phyloP scores from a whole-genome alignment of 92 coral and sea anemone genomes.

The Heliopora coerulea region DNA sequence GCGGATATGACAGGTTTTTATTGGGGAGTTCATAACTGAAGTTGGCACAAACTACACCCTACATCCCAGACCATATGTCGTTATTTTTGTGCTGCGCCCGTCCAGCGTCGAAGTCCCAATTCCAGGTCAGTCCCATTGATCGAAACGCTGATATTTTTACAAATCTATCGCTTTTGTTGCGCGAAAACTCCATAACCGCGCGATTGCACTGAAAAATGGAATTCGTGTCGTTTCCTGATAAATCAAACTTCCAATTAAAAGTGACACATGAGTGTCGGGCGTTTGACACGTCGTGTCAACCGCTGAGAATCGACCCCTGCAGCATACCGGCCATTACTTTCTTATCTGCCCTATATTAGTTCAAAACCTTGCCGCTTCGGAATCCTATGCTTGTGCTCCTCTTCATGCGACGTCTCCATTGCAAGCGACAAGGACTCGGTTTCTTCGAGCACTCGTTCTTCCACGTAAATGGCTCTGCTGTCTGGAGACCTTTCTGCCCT shows the following conservation, averaged over 20 bases:
- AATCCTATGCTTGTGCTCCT: neutral
- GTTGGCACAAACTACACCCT: constrained; percentile 30
- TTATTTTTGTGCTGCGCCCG: neutral
- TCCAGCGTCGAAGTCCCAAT: neutral
- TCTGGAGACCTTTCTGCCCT: neutral
- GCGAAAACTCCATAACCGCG: neutral
- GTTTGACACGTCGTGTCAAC: constrained; percentile 33
- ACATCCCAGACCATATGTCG: constrained; percentile 34
- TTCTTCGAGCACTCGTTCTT: neutral
- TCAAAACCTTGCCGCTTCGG: constrained; percentile 28
- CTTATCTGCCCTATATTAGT: constrained; percentile 42
- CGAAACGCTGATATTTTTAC: no score
- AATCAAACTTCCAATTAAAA: constrained; percentile 38
- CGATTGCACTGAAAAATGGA: constrained; percentile 21
- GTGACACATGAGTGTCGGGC: constrained; percentile 29
- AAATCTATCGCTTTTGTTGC: neutral
- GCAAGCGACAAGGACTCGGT: neutral
- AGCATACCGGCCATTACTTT: constrained; percentile 38
- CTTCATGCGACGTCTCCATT: neutral
- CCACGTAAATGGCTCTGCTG: neutral
- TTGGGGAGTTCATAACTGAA: constrained; percentile 20
- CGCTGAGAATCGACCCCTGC: constrained; percentile 18
- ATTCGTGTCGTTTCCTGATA: constrained; percentile 49
- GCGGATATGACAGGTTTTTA: constrained; percentile 22
- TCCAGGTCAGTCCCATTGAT: no score